These are phyloP conservation scores for Catalaphyllia jardinei DNA, from an alignment of 64 coral and sea anemone genomes.

Conservation along the genomic window DNA sequence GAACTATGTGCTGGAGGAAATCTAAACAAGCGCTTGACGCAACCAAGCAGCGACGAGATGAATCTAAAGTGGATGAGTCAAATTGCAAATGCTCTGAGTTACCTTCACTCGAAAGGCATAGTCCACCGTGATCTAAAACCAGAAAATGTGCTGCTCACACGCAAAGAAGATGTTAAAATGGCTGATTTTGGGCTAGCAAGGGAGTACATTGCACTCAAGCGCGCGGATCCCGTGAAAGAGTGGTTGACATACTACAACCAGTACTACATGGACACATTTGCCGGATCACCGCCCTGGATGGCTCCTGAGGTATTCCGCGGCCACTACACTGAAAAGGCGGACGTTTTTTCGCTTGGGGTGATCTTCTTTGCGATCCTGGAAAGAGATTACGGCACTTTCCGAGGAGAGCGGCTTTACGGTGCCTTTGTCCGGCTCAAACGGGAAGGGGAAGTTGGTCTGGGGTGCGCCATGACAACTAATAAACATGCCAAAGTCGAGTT, in stretches of 20 bases:
- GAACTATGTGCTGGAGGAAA: conserved; percentile 45
- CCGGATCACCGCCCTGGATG: conserved; percentile 41
- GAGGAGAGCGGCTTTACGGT: conserved; percentile 8
- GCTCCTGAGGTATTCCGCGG: conserved; percentile 53
- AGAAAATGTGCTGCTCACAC: conserved; percentile 44
- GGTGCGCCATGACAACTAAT: background rate
- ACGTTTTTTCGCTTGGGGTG: conserved; percentile 53
- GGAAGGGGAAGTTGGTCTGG: too few species aligned
- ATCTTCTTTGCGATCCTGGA: conserved; percentile 37
- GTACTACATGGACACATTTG: conserved; percentile 38
- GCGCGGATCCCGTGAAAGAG: background rate
- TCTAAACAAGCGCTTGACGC: conserved; percentile 19
- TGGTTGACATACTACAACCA: background rate
- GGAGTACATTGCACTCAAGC: conserved; percentile 16
- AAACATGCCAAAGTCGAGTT: background rate
- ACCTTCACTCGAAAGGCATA: conserved; percentile 1
- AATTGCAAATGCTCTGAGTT: conserved; percentile 5
- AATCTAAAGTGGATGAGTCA: conserved; percentile 33
- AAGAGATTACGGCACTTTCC: background rate
- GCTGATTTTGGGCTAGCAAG: conserved; percentile 45
- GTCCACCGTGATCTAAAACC: conserved; percentile 50
- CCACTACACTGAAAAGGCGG: conserved; percentile 62
- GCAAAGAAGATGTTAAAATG: background rate
- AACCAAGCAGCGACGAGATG: background rate
- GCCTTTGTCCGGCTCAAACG: background rate